Conservation (phyloP, 2,113 vertebrate species). For the Anhinga rufa region DNA sequence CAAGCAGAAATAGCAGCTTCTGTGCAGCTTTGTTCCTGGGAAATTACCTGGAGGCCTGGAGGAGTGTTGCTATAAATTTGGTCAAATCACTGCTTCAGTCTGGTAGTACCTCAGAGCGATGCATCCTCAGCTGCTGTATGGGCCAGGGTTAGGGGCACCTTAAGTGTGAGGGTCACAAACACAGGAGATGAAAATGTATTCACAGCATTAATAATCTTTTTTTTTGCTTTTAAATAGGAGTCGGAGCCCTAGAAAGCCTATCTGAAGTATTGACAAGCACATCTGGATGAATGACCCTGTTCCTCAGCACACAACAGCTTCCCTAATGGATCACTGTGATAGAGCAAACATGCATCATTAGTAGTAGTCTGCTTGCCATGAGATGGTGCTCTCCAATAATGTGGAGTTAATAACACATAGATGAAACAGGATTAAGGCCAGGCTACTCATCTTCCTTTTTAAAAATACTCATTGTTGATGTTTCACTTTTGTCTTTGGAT, state of each 20-base stretch:
- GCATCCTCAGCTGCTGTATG: background rate
- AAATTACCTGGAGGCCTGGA: background rate
- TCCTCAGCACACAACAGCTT: constrained; percentile 61
- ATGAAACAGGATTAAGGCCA: constrained; percentile 20
- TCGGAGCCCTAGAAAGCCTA: constrained; percentile 53
- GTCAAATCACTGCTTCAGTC: background rate
- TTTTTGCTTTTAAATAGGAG: constrained; percentile 1
- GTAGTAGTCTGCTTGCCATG: constrained; percentile 62
- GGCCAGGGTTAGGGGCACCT: background rate
- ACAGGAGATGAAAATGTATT: background rate
- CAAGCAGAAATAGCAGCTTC: background rate
- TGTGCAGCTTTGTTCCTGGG: background rate
- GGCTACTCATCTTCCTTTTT: constrained; percentile 30
- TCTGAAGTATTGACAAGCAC: constrained; percentile 32
- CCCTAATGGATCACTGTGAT: constrained; percentile 71
- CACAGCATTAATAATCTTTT: background rate
- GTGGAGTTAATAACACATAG: background rate
- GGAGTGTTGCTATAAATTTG: background rate
- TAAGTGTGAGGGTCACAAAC: background rate
- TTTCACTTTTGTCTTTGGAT: background rate
- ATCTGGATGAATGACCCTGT: constrained; percentile 39
- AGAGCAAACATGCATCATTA: constrained; percentile 48
- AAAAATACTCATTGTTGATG: constrained; percentile 23
- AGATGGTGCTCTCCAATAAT: constrained; percentile 34
- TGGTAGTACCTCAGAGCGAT: background rate